These are phyloP conservation scores for Ispidina lecontei DNA, from an alignment of 2,797 vertebrate species.

Conservation along the genomic window DNA sequence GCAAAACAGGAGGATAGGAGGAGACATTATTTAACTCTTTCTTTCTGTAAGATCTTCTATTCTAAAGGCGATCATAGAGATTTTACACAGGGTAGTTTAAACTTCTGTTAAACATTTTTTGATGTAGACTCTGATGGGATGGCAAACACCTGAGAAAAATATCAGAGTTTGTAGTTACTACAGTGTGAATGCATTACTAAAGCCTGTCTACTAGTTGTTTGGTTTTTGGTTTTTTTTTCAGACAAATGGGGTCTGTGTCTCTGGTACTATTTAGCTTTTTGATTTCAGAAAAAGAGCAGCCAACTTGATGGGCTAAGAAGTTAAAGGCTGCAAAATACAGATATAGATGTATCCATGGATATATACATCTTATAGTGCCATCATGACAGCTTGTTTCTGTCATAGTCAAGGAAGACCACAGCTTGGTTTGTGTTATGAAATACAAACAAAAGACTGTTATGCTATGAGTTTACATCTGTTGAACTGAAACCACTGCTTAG, in stretches of 20 bases:
- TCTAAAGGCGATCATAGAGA: background rate
- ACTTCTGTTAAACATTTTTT: background rate
- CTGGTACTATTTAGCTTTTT: background rate
- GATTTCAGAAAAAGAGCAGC: background rate
- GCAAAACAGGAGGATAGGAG: background rate
- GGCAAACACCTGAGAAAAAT: background rate
- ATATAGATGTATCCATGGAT: background rate
- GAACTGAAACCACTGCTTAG: background rate
- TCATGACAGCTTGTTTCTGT: background rate
- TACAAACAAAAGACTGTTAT: background rate
- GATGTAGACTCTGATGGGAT: background rate
- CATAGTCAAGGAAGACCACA: background rate
- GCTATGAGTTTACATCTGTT: background rate
- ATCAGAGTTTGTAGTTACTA: background rate
- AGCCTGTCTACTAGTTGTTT: background rate
- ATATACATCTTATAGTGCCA: background rate
- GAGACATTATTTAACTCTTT: background rate
- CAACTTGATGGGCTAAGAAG: background rate
- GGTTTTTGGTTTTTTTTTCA: background rate
- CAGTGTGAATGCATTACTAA: accelerated
- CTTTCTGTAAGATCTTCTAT: background rate
- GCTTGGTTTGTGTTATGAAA: background rate
- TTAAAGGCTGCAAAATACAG: background rate
- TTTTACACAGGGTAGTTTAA: background rate
- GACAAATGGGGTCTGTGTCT: background rate